A percentile compares a stretch with the other conserved stretches of the same genome.
Conservation (phyloP, 1,140 invertebrate species). For the Hermetia illucens region DNA sequence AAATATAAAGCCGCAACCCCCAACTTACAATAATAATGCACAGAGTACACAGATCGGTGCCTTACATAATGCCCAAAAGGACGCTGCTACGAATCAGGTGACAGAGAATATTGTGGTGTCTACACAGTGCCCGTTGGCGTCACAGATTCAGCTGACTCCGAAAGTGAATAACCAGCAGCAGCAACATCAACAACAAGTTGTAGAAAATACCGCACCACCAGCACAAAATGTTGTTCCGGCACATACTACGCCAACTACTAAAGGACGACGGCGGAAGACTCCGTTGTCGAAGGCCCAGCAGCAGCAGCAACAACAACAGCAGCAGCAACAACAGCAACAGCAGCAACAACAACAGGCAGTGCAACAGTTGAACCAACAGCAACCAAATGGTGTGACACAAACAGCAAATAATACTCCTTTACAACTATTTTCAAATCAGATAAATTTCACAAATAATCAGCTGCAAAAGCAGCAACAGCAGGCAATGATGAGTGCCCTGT, state of each 20-base stretch:
- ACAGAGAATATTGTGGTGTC: neutral
- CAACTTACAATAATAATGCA: neutral
- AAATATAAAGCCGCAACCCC: neutral
- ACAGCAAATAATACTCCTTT: neutral
- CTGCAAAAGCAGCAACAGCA: neutral
- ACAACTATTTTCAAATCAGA: neutral
- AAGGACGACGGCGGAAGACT: neutral
- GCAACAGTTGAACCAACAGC: neutral
- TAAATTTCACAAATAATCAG: neutral
- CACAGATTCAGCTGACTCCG: neutral
- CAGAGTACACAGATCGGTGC: neutral
- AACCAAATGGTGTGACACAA: neutral
- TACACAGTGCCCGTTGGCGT: neutral
- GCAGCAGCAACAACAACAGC: neutral
- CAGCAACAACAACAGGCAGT: neutral
- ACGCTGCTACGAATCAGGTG: neutral
- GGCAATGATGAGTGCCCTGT: neutral
- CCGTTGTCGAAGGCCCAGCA: neutral
- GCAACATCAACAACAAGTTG: conserved; percentile 12
- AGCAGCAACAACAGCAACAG: neutral
- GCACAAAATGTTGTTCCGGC: neutral
- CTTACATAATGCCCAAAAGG: neutral
- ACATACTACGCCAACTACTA: neutral
- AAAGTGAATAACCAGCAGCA: neutral
- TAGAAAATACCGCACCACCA: conserved; percentile 8